phyloP scores from a whole-genome alignment of 1,140 invertebrate species.

The Drosophila oshimai region DNA sequence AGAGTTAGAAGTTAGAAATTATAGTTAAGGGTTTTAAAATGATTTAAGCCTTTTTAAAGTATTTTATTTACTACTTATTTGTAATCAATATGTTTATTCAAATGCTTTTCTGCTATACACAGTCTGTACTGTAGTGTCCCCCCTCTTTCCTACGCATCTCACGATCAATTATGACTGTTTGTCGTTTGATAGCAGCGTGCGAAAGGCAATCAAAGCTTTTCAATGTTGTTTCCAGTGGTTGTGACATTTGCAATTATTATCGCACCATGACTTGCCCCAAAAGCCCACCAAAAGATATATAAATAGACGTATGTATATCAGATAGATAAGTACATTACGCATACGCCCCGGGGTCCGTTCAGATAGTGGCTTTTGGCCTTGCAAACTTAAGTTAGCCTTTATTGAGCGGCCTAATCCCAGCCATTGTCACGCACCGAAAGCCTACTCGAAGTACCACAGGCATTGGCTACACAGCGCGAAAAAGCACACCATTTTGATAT shows the following conservation, averaged over 20 bases:
- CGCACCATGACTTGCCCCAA: slow-evolving; percentile 21
- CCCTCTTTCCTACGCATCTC: slow-evolving; percentile 11
- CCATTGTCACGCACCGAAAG: slow-evolving; percentile 24
- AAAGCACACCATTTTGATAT: no score
- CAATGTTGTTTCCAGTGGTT: slow-evolving; percentile 4
- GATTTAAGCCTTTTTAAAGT: no score
- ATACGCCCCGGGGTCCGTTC: slow-evolving; percentile 8
- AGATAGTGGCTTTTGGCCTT: slow-evolving; percentile 21
- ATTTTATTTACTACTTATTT: no score
- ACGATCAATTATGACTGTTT: slow-evolving; percentile 48
- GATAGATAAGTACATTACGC: slow-evolving; percentile 24
- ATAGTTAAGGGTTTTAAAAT: no score
- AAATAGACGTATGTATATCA: background rate
- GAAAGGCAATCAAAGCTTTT: slow-evolving; percentile 30
- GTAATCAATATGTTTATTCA: no score
- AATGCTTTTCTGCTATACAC: no score
- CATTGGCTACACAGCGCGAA: background rate
- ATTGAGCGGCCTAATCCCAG: slow-evolving; percentile 27
- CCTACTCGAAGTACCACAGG: background rate
- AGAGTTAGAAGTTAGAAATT: background rate
- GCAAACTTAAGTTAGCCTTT: slow-evolving; percentile 24
- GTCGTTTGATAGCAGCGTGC: slow-evolving; percentile 21
- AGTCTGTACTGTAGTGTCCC: background rate
- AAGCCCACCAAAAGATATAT: background rate
- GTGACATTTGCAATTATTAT: slow-evolving; percentile 47